Evolutionary conservation across 1,140 invertebrate species (phyloP).

Genomic region (Drosophila biarmipes): DNA sequence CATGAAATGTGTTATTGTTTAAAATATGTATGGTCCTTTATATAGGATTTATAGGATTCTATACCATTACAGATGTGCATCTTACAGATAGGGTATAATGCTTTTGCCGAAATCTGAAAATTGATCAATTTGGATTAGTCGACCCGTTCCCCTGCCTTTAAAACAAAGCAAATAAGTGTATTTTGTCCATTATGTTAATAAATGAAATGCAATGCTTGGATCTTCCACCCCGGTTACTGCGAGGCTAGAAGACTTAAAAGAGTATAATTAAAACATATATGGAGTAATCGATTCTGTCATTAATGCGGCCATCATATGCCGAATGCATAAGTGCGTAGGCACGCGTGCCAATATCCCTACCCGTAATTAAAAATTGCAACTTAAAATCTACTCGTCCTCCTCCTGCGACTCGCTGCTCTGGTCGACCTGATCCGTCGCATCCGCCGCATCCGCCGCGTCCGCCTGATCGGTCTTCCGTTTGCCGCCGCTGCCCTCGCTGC

Average conservation of each 20-base stretch:
- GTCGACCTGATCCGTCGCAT: slow-evolving; percentile 24
- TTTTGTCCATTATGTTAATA: slow-evolving; percentile 46
- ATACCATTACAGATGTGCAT: slow-evolving; percentile 43
- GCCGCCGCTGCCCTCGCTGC: slow-evolving; percentile 6
- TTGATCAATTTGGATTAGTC: slow-evolving; percentile 30
- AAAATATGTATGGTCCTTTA: slow-evolving; percentile 35
- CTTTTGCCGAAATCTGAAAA: slow-evolving; percentile 30
- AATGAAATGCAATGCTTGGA: slow-evolving; percentile 42
- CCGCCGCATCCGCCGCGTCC: no score
- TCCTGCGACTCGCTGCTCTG: slow-evolving; percentile 40
- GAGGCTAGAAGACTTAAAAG: slow-evolving; percentile 33
- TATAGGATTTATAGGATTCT: slow-evolving; percentile 43
- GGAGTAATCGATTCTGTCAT: slow-evolving; percentile 39
- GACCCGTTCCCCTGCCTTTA: slow-evolving; percentile 29
- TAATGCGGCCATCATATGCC: slow-evolving; percentile 31
- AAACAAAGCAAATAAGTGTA: slow-evolving; percentile 46
- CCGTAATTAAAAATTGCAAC: slow-evolving; percentile 38
- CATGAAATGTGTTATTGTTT: slow-evolving; percentile 31
- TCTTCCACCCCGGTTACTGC: slow-evolving; percentile 3
- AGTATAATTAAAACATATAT: slow-evolving; percentile 33
- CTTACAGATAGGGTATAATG: slow-evolving; percentile 31
- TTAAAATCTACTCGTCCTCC: slow-evolving; percentile 43
- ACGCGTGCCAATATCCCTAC: slow-evolving; percentile 32
- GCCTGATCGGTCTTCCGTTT: slow-evolving; percentile 19
- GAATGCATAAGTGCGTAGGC: slow-evolving; percentile 31